Evolutionary conservation across 2,888 invertebrate species (phyloP).

Genomic region (Athalia rosae): DNA sequence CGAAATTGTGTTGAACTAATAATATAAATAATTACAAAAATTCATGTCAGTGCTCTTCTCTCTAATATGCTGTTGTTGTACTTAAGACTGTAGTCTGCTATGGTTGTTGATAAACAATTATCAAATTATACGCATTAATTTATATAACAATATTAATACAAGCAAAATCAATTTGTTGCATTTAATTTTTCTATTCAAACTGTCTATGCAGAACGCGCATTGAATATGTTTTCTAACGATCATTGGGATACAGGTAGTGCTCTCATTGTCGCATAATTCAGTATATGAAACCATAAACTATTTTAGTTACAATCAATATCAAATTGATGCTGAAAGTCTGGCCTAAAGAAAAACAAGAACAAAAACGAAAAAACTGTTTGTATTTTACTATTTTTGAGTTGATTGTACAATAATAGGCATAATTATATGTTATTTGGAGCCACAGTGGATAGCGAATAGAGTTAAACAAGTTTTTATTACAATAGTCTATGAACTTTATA

Average conservation of each 20-base stretch:
- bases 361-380: neutral
- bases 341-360: neutral
- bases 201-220: neutral
- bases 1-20: neutral
- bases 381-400: neutral
- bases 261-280: no score
- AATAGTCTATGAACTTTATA: slow-evolving; percentile 49
- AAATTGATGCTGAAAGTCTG: no score
- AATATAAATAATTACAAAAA: slow-evolving; percentile 2
- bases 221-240: neutral
- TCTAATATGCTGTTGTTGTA: slow-evolving; percentile 38
- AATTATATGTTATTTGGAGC: slow-evolving; percentile 13
- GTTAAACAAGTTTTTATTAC: slow-evolving; percentile 48
- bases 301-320: no score
- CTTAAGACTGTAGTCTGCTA: slow-evolving; percentile 24
- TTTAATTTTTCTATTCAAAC: slow-evolving; percentile 7
- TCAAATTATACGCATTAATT: slow-evolving; percentile 17
- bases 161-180: slow-evolving; percentile 18
- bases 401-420: neutral
- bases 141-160: slow-evolving; percentile 11
- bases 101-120: slow-evolving; percentile 3
- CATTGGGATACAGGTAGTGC: no score
- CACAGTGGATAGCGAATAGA: slow-evolving; percentile 29
- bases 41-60: slow-evolving; percentile 17
- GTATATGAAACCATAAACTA: no score